A percentile compares a stretch with the other conserved stretches of the same genome.
Conservation (phyloP, 2,888 invertebrate species). For the Cerastoderma edule region DNA sequence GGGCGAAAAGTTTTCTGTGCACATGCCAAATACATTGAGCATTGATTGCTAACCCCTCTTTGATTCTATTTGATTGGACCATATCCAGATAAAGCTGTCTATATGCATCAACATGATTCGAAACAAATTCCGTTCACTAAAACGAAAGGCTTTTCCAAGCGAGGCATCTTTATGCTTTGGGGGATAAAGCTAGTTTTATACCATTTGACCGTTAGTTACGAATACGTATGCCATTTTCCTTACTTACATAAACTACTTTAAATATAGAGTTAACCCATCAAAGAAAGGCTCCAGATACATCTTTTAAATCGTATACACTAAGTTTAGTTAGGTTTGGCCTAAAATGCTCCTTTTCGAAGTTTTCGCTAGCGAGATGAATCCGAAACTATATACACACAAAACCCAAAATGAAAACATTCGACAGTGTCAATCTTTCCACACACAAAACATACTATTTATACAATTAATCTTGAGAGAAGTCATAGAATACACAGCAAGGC, state of each 20-base stretch:
- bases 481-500: background rate
- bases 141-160: no score
- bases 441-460: constrained; percentile 13
- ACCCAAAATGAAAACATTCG: constrained; percentile 21
- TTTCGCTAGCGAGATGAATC: constrained; percentile 3
- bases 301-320: background rate
- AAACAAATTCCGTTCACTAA: no score
- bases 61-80: no score
- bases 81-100: no score
- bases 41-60: no score
- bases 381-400: constrained; percentile 22
- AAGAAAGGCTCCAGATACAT: background rate
- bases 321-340: no score
- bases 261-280: background rate
- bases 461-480: background rate
- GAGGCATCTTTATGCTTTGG: no score
- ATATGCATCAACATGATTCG: no score
- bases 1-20: no score
- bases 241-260: background rate
- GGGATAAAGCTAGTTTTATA: no score
- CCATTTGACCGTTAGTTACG: no score
- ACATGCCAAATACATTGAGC: no score
- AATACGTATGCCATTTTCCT: background rate
- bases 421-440: constrained; percentile 12
- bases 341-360: background rate